Percentiles rank a stretch among this genome's conserved stretches.
These are phyloP conservation scores for Limnodromus scolopaceus DNA, from an alignment of 2,797 vertebrate species.

Conservation along the genomic window DNA sequence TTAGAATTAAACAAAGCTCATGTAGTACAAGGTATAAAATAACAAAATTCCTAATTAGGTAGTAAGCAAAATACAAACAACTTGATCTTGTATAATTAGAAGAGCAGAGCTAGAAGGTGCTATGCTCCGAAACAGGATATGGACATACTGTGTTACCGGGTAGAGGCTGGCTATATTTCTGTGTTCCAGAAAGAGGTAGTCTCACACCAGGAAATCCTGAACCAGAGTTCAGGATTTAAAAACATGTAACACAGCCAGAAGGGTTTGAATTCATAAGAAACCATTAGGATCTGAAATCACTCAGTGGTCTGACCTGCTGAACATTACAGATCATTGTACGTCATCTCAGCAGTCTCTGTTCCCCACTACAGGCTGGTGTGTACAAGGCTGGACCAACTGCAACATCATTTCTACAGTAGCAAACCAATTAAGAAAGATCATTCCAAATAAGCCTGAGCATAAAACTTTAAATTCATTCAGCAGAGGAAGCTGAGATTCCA, in stretches of 20 bases:
- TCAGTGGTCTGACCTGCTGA: neutral
- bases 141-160: neutral
- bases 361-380: neutral
- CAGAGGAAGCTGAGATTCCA: neutral
- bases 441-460: neutral
- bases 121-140: neutral
- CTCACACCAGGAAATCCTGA: neutral
- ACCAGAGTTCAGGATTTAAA: neutral
- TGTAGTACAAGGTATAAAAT: neutral
- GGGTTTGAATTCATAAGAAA: neutral
- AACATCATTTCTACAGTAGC: rapidly evolving
- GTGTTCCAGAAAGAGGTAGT: neutral
- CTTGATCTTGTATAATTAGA: neutral
- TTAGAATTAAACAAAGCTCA: neutral
- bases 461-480: neutral
- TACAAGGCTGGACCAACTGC: neutral
- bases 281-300: neutral
- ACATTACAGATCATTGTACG: neutral
- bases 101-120: neutral
- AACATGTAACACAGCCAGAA: neutral
- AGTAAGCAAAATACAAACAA: neutral
- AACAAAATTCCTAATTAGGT: neutral
- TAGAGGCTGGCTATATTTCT: neutral
- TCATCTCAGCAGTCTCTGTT: neutral
- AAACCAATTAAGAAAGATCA: neutral